Base-by-base conservation (phyloP, 2,888 invertebrate species). In the Agrotis exclamationis region DNA sequence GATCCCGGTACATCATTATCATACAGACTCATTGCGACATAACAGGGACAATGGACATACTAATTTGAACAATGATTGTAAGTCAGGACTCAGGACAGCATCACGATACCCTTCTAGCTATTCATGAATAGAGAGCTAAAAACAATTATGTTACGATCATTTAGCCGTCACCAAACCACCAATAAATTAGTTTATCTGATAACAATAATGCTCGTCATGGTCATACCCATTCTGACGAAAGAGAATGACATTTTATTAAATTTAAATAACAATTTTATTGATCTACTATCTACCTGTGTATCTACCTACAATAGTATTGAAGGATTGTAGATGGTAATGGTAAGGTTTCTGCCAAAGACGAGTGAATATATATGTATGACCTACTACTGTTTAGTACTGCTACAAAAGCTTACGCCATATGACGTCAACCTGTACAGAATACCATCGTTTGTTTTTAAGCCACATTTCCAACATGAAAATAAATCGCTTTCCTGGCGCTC, bases 381-480 rank as follows among this genome's bases (percentile, higher is more conserved):
- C 39, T 39, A 39, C 39, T 39, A 39, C 39, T 39, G 39, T 11
- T 2, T 39, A 28, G 0, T 28, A 39, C 39, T 39, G 39, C 39
- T 39, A 39, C 39, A 39, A 11, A 39, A 39, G 39, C 39, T 39
- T 54, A 57, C 54, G 48, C 64, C 65, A 57, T n/a, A 58, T 60
- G 64, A 74, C 70, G 74, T 70, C 70, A 80, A 57, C 13, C 28
- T 69, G 24, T 48, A 53, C 48, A 60, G 24, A 70, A 71, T 72
- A 79, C 68, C 63, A 68, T 63, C 48, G 51, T 54, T 39, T 58
- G 71, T 68, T 74, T n/a, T 59, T 64, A 59, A 67, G 65, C 70
- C 53, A 70, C 28, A 63, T 79, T 76, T 70, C 58, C 74, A 71
- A 73, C 62, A 59, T 67, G 56, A 80, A 83, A 80, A 83, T 76